Conservation (phyloP, 2,113 vertebrate genomes). For the Scartelaos histophorus region DNA sequence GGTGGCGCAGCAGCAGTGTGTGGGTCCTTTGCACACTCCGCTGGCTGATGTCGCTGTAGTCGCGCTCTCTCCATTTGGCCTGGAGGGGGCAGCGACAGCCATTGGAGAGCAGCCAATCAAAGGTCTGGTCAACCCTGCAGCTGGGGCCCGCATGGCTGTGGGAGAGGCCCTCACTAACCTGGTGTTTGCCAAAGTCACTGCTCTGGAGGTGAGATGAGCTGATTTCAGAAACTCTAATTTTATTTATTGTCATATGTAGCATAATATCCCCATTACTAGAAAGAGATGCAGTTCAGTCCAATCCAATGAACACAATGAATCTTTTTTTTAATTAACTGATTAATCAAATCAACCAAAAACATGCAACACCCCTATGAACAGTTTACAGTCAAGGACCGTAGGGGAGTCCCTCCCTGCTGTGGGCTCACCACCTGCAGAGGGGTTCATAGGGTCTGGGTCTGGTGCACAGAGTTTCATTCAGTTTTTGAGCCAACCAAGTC, state of each 20-base stretch:
- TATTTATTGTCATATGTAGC: neutral
- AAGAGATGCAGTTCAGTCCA: too few species aligned
- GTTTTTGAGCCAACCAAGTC: too few species aligned
- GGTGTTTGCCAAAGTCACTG: constrained; percentile 85
- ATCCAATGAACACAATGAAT: too few species aligned
- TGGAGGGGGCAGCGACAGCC: constrained; percentile 84
- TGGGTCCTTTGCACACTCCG: constrained; percentile 91
- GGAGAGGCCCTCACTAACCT: constrained; percentile 91
- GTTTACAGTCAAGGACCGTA: too few species aligned
- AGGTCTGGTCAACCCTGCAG: constrained; percentile 83
- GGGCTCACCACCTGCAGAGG: too few species aligned
- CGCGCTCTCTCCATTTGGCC: constrained; percentile 84
- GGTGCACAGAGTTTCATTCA: too few species aligned
- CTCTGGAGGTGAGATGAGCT: constrained; percentile 74
- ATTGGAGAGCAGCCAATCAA: constrained; percentile 94
- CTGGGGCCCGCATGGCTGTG: constrained; percentile 86
- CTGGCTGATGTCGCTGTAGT: constrained; percentile 90
- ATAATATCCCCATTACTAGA: neutral
- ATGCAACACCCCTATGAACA: too few species aligned
- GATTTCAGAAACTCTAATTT: neutral
- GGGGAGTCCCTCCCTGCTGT: too few species aligned
- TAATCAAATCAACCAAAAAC: too few species aligned
- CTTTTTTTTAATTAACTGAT: too few species aligned
- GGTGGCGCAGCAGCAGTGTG: constrained; percentile 94
- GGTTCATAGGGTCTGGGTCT: too few species aligned